Evolutionary conservation across 2,888 invertebrate genomes (phyloP).

Genomic region (Campoletis raptor): DNA sequence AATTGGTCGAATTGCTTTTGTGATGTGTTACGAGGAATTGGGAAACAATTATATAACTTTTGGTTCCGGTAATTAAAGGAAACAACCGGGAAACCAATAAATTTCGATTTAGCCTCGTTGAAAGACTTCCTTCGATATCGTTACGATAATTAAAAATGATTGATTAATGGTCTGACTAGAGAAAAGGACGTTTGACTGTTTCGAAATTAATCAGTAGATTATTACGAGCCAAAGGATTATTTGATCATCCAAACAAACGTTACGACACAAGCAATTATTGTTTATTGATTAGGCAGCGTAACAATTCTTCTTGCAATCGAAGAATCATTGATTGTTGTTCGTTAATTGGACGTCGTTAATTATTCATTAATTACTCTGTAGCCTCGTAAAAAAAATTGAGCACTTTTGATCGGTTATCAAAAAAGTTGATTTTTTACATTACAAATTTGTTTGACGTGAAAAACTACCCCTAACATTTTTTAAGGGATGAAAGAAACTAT

Average conservation of each 20-base stretch:
- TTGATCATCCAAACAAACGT: neutral
- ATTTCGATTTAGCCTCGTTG: slow-evolving; percentile 35
- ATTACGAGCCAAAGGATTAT: neutral
- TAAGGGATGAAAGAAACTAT: too few relatives aligned
- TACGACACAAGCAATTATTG: neutral
- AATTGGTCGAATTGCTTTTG: neutral
- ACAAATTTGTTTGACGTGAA: neutral
- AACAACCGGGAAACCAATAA: slow-evolving; percentile 17
- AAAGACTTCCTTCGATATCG: slow-evolving; percentile 5
- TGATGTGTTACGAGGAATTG: neutral
- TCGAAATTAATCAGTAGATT: slow-evolving; percentile 2
- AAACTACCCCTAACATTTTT: too few relatives aligned
- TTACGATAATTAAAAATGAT: slow-evolving; percentile 29
- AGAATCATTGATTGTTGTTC: neutral
- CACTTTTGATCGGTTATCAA: too few relatives aligned
- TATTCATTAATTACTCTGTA: neutral
- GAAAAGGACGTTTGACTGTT: slow-evolving; percentile 13
- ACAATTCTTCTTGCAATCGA: neutral
- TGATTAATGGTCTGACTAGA: slow-evolving; percentile 35
- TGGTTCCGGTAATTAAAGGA: neutral
- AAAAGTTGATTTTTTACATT: neutral
- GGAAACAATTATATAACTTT: slow-evolving; percentile 1
- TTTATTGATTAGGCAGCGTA: neutral
- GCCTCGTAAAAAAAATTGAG: neutral
- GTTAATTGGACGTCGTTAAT: neutral